These are phyloP conservation scores for Melipona quadrifasciata DNA, from an alignment of 1,140 invertebrate species.

Conservation along the genomic window DNA sequence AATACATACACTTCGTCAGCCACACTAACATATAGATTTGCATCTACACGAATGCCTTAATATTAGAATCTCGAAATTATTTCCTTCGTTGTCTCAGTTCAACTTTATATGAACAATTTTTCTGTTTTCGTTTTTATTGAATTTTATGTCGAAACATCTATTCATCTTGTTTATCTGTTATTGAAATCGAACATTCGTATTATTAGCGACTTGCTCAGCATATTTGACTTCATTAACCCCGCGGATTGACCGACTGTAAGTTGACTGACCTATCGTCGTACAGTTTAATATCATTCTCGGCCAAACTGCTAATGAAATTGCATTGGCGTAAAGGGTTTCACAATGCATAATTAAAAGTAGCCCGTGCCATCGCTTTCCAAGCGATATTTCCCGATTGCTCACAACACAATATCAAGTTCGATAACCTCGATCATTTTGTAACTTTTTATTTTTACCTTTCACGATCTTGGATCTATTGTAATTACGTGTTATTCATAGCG, in stretches of 20 bases:
- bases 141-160: constrained; percentile 54
- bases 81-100: background rate
- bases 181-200: constrained; percentile 25
- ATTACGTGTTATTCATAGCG: too few species aligned
- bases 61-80: too few species aligned
- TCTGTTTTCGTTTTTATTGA: constrained; percentile 23
- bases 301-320: constrained; percentile 27
- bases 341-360: background rate
- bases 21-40: too few species aligned
- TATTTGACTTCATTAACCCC: constrained; percentile 47
- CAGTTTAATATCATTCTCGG: constrained; percentile 6
- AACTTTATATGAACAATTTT: background rate
- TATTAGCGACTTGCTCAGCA: constrained; percentile 36
- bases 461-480: too few species aligned
- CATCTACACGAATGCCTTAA: too few species aligned
- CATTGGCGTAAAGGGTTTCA: background rate
- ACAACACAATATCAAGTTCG: too few species aligned
- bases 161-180: constrained; percentile 45
- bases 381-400: background rate
- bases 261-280: background rate
- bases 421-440: too few species aligned
- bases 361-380: background rate
- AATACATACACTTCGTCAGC: too few species aligned
- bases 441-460: background rate
- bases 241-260: constrained; percentile 28